A percentile compares a stretch with the other conserved stretches of the same genome.
Evolutionary conservation across 2,888 invertebrate species (phyloP).

Genomic region (Caenorhabditis sp.): DNA sequence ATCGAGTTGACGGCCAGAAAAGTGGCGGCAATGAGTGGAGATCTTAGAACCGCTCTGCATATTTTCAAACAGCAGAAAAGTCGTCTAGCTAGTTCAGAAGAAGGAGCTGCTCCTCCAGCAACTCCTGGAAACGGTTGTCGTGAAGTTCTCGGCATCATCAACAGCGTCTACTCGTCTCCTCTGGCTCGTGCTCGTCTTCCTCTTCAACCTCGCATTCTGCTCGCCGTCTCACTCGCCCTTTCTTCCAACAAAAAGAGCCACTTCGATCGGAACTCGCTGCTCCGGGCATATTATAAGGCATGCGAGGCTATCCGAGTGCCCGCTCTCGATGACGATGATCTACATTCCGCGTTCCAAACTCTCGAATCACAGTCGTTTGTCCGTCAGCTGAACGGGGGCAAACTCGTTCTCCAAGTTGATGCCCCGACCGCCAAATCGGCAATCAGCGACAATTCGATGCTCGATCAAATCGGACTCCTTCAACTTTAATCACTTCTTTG

Average conservation of each 20-base stretch:
- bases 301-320: conserved; percentile 64
- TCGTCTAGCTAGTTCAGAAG: background rate
- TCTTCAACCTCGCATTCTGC: conserved; percentile 63
- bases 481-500: conserved; percentile 36
- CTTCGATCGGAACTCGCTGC: conserved; percentile 60
- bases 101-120: background rate
- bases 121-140: conserved; percentile 61
- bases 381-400: conserved; percentile 50
- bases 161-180: conserved; percentile 72
- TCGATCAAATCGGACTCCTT: conserved; percentile 59
- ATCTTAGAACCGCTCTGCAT: conserved; percentile 92
- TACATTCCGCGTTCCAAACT: conserved; percentile 58
- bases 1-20: conserved; percentile 94
- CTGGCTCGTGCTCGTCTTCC: conserved; percentile 70
- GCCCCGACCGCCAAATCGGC: conserved; percentile 60
- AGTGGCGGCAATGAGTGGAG: conserved; percentile 94
- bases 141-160: conserved; percentile 70
- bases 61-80: conserved; percentile 83
- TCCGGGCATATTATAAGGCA: conserved; percentile 62
- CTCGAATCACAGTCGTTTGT: conserved; percentile 65
- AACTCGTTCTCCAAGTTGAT: conserved; percentile 65
- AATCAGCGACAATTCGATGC: conserved; percentile 63
- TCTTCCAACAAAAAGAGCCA: conserved; percentile 61
- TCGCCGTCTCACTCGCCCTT: conserved; percentile 66
- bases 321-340: conserved; percentile 61